A percentile compares a stretch with the other conserved stretches of the same genome.
Evolutionary conservation across 2,888 invertebrate species (phyloP).

Genomic region (Cephalotes varians): DNA sequence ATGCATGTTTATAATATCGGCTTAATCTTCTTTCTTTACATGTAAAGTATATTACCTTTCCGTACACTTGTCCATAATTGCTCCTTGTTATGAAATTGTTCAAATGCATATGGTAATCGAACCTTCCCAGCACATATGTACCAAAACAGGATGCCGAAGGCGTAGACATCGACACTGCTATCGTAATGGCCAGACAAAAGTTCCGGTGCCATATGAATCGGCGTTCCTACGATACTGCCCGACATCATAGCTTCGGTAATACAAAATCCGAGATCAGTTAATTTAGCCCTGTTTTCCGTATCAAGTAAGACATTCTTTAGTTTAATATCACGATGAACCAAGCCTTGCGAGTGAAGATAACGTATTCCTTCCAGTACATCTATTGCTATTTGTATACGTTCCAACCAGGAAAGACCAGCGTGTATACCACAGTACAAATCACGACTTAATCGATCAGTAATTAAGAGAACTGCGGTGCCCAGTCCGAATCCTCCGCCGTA

Average conservation of each 20-base stretch:
- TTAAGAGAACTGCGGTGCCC: constrained; percentile 92
- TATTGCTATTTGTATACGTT: constrained; percentile 90
- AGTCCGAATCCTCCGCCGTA: constrained; percentile 88
- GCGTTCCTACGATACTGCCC: constrained; percentile 95
- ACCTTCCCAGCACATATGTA: constrained; percentile 95
- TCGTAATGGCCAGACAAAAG: constrained; percentile 93
- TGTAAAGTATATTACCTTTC: constrained; percentile 88
- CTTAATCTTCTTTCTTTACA: not conserved
- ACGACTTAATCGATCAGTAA: constrained; percentile 91
- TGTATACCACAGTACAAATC: constrained; percentile 93
- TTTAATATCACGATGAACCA: constrained; percentile 96
- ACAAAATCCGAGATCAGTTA: constrained; percentile 96
- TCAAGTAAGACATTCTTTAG: constrained; percentile 95
- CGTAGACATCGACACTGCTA: constrained; percentile 95
- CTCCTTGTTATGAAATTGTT: constrained; percentile 94
- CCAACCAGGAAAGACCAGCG: constrained; percentile 89
- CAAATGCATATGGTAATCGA: constrained; percentile 92
- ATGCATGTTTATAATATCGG: not conserved
- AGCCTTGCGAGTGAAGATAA: constrained; percentile 94
- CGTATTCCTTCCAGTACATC: constrained; percentile 96
- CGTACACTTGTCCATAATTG: constrained; percentile 94
- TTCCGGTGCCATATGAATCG: constrained; percentile 97
- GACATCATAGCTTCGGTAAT: constrained; percentile 96
- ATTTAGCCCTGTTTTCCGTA: constrained; percentile 90
- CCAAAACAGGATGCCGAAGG: constrained; percentile 96